Evolutionary conservation across 2,113 vertebrate genomes (phyloP).

Genomic region (pig (Sus scrofa)): DNA sequence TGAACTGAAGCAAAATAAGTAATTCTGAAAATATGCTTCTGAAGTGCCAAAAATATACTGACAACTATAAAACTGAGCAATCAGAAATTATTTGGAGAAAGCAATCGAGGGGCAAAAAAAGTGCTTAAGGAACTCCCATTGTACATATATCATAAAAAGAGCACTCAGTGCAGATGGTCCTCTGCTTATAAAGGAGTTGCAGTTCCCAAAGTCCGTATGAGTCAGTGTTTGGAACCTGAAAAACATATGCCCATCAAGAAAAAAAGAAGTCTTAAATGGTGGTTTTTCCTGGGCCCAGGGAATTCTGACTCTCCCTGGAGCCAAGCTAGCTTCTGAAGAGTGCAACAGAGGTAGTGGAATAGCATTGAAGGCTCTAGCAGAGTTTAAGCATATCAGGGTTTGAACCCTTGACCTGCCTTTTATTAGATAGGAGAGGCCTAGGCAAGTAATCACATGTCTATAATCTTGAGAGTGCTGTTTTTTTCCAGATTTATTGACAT

Average conservation of each 20-base stretch:
- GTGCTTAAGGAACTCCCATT: not conserved
- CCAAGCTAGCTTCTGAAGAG: not conserved
- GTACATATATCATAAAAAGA: not conserved
- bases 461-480: not conserved
- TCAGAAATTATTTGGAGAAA: slow-evolving; percentile 54
- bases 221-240: slow-evolving; percentile 22
- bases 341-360: not conserved
- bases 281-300: not conserved
- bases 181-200: not conserved
- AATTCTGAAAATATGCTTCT: slow-evolving; percentile 41
- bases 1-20: slow-evolving; percentile 24
- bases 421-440: not conserved
- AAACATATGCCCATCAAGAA: not conserved
- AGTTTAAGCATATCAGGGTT: not conserved
- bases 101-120: not conserved
- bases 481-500: not conserved
- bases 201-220: not conserved
- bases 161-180: not conserved
- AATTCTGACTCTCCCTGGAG: not conserved
- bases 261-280: not conserved
- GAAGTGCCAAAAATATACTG: slow-evolving; percentile 17
- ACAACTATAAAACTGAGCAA: not conserved
- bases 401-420: not conserved
- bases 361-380: not conserved
- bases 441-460: not conserved